Base-by-base conservation (phyloP, 2,888 invertebrate species). In the Dryocosmus kuriphilus region DNA sequence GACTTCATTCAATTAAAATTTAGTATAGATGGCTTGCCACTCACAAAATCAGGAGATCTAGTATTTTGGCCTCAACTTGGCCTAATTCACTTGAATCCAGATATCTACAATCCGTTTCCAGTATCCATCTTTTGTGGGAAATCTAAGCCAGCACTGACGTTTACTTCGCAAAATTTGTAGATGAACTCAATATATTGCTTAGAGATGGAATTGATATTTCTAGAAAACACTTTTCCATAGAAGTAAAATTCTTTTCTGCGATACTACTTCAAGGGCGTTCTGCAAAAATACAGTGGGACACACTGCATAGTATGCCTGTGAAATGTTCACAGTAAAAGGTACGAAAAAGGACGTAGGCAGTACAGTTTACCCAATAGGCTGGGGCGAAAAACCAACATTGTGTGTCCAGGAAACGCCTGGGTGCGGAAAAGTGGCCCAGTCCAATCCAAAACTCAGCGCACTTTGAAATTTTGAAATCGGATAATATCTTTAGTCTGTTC, bases 61-160 rank as follows among this genome's bases (percentile, higher is more conserved):
- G 60, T 14, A 2, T 35, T 75, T 32, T 75, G 75, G 75, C 46
- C 75, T 7, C 22, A 27, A 14, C 51, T 76, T 27, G 63, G 75
- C 14, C 46, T 63, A 76, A 63, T 76, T 27, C 63, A 63, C 27
- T 51, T 19, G 30, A 19, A 24, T n/a, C 55, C 60, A 8, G 60
- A 60, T 11, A 60, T 60, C 7, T 60, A 60, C 24, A 11, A 60
- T 14, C 60, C 60, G 1, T 55, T 55, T 55, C n/a, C 51, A 51
- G n/a, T 51, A 51, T 51, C 51, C 14, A 51, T 51, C n/a, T 60
- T 60, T 9, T 60, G 22, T 60, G 60, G 27, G 0, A 60, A 60
- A 11, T 22, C 22, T 0, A 60, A 60, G 24, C 27, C 60, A 24
- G 60, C 22, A 60, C 60, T 24, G 60, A 60, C 14, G 60, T 60